Conservation (phyloP, 2,797 vertebrate species). For the Gymnoscopelus braueri region DNA sequence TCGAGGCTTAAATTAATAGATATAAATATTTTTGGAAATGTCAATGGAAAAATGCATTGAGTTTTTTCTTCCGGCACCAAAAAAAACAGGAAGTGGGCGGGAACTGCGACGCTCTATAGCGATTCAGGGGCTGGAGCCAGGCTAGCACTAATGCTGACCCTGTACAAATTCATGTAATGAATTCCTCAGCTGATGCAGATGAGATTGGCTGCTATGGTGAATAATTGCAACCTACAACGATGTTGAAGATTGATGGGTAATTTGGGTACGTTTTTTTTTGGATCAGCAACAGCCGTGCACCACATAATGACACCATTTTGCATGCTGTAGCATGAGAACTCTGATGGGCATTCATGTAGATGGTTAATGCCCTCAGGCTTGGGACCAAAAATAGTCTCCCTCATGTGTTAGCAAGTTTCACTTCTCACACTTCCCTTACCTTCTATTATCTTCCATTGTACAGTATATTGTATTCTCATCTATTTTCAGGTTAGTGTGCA, state of each 20-base stretch:
- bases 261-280: background rate
- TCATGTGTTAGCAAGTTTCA: too few relatives aligned
- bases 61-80: too few relatives aligned
- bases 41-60: too few relatives aligned
- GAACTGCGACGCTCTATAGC: too few relatives aligned
- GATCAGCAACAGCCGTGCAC: background rate
- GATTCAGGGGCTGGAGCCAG: background rate
- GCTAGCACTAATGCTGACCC: background rate
- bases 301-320: background rate
- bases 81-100: too few relatives aligned
- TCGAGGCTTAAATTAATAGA: too few relatives aligned
- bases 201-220: background rate
- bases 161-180: background rate
- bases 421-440: too few relatives aligned
- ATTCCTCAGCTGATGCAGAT: background rate
- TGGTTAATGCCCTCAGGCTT: background rate
- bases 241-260: background rate
- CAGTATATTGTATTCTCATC: background rate
- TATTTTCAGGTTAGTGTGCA: background rate
- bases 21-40: too few relatives aligned
- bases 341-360: background rate
- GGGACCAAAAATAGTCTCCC: background rate
- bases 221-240: background rate
- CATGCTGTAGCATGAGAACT: background rate
- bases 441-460: background rate